These are phyloP conservation scores for Ridgeia piscesae DNA, from an alignment of 1,140 invertebrate species.

Conservation along the genomic window DNA sequence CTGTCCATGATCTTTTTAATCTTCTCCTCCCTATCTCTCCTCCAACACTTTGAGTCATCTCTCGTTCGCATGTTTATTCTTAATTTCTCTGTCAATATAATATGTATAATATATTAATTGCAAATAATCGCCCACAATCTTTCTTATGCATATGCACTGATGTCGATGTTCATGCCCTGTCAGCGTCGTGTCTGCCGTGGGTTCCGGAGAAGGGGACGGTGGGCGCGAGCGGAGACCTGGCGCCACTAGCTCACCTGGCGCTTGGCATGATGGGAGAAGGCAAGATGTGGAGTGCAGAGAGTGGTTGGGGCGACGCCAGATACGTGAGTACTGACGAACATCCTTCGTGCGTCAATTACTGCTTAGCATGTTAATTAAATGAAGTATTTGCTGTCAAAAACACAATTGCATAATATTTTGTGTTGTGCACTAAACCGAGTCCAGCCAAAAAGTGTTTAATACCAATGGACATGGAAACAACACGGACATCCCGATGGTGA, in stretches of 20 bases:
- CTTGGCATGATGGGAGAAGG: constrained; percentile 75
- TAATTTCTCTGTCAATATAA: background rate
- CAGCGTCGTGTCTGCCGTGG: constrained; percentile 72
- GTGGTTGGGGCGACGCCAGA: constrained; percentile 72
- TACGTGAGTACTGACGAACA: constrained; percentile 58
- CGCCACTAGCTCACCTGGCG: constrained; percentile 72
- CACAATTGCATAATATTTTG: too few relatives aligned
- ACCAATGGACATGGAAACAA: background rate
- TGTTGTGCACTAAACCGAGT: too few relatives aligned
- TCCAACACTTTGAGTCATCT: too few relatives aligned
- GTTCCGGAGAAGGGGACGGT: constrained; percentile 76
- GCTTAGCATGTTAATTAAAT: too few relatives aligned
- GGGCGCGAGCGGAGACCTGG: constrained; percentile 74
- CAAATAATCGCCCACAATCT: background rate
- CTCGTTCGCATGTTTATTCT: too few relatives aligned
- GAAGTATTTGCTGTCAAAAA: too few relatives aligned
- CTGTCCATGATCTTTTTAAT: too few relatives aligned
- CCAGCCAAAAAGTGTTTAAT: too few relatives aligned
- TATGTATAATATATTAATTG: background rate
- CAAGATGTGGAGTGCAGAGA: constrained; percentile 74
- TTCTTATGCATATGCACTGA: background rate
- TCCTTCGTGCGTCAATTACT: too few relatives aligned
- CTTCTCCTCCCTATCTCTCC: too few relatives aligned
- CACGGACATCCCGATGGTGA: background rate
- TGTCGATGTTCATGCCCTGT: constrained; percentile 23